phyloP scores from a whole-genome alignment of 2,797 vertebrate species.

The Etheostoma perlongum region DNA sequence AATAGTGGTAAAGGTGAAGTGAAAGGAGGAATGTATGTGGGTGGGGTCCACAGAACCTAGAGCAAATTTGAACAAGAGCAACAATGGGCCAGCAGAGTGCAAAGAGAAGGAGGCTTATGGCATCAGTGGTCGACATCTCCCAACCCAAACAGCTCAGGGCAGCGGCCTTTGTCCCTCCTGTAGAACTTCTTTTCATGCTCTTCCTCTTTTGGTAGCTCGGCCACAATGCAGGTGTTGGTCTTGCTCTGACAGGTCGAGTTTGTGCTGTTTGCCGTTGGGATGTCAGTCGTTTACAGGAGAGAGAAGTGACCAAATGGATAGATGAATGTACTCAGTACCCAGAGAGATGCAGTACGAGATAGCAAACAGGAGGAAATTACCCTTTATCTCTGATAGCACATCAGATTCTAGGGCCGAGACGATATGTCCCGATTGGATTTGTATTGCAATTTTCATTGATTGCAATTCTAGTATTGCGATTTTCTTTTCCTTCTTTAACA shows the following conservation, averaged over 20 bases:
- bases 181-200: slow-evolving; percentile 70
- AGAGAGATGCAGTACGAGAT: slow-evolving; percentile 63
- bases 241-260: slow-evolving; percentile 73
- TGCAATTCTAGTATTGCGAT: too few species aligned
- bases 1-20: slow-evolving; percentile 19
- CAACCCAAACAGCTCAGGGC: slow-evolving; percentile 83
- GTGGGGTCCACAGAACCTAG: slow-evolving; percentile 70
- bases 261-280: slow-evolving; percentile 80
- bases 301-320: slow-evolving; percentile 72
- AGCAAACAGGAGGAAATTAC: slow-evolving; percentile 52
- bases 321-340: slow-evolving; percentile 55
- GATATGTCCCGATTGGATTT: too few species aligned
- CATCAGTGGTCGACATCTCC: slow-evolving; percentile 72
- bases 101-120: slow-evolving; percentile 75
- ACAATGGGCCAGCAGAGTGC: slow-evolving; percentile 76
- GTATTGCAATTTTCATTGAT: too few species aligned
- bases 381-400: slow-evolving; percentile 40
- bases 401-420: neutral
- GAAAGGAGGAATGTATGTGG: slow-evolving; percentile 69
- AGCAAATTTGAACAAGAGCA: slow-evolving; percentile 83
- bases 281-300: slow-evolving; percentile 78
- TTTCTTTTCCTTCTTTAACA: too few species aligned
- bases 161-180: slow-evolving; percentile 72
- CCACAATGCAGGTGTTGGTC: slow-evolving; percentile 80
- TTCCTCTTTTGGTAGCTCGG: slow-evolving; percentile 70